Base-by-base conservation (phyloP, 2,797 vertebrate genomes). In the Fringilla coelebs region DNA sequence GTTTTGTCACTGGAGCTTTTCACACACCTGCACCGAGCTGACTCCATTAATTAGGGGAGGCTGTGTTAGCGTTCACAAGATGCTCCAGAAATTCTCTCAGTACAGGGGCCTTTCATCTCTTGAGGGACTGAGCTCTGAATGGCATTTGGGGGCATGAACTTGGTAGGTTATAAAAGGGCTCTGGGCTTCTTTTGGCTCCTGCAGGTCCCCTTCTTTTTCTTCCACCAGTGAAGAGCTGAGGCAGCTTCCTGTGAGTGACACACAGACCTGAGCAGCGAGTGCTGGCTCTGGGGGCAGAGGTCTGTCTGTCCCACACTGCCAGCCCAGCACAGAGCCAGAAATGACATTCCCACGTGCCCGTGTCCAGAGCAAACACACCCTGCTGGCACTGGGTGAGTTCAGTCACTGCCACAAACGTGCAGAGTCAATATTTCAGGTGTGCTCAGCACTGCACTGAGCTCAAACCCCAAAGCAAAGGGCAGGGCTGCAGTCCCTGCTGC, bases 1-100 rank as follows among this genome's bases (percentile, higher is more conserved):
- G 78, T 72, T 66, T 94, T 96, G 61, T 93, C 67, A 70, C 93
- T n/a, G 32, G 65, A 85, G 74, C 82, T 92, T 94, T 95, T 95
- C 93, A 85, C 55, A 86, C 76, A 76, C 58, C 77, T 48, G 28
- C 8, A 4, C 76, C 31, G 85, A 82, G 60, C 60, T 63, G 58
- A 48, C 57, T 85, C 81, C 65, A 31, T 96, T 95, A 92, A 94
- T 92, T 77, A 89, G 65, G 78, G 41, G 52, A 92, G 54, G 51
- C 73, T 89, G 74, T 80, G 67, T 85, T 49, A 34, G 45, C 0
- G 25, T 26, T 76, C 89, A 82, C 74, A 52, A 87, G 94, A 79
- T 83, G 63, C 73, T 92, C 78, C 65, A 89, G 73, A 88, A 89
- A 74, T 26, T 62, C 74, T 58, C 92, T 87, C 77, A 85, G 19